Conservation (phyloP, 2,888 invertebrate species). For the Lepidochrysops patricia region DNA sequence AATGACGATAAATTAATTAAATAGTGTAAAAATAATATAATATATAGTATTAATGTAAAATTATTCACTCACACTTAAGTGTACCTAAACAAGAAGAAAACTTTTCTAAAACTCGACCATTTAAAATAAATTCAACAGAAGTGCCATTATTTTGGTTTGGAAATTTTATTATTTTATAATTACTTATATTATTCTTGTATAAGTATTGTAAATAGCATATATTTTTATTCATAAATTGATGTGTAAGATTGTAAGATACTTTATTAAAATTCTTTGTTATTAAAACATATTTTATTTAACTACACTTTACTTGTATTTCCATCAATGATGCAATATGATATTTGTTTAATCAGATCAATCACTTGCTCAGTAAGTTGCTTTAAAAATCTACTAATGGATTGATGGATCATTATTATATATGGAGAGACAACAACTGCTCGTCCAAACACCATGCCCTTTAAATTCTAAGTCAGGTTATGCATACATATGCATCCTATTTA, state of each 20-base stretch:
- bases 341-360: too few species aligned
- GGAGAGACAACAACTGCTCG: too few species aligned
- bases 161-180: too few species aligned
- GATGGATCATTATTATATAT: too few species aligned
- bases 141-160: conserved; percentile 17
- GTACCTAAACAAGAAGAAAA: neutral
- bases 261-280: conserved; percentile 69
- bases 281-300: conserved; percentile 32
- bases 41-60: neutral
- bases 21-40: too few species aligned
- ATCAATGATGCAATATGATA: too few species aligned
- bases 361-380: too few species aligned
- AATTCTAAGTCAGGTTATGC: too few species aligned
- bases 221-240: conserved; percentile 34
- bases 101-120: neutral
- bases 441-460: too few species aligned
- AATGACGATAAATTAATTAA: too few species aligned
- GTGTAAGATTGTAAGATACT: conserved; percentile 49
- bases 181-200: conserved; percentile 17
- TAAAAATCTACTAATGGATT: too few species aligned
- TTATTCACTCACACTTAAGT: neutral
- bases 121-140: neutral
- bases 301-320: neutral
- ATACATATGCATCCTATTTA: too few species aligned
- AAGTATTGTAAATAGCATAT: conserved; percentile 41